These are phyloP conservation scores for Eufriesea mexicana DNA, from an alignment of 1,140 invertebrate genomes.

Conservation along the genomic window DNA sequence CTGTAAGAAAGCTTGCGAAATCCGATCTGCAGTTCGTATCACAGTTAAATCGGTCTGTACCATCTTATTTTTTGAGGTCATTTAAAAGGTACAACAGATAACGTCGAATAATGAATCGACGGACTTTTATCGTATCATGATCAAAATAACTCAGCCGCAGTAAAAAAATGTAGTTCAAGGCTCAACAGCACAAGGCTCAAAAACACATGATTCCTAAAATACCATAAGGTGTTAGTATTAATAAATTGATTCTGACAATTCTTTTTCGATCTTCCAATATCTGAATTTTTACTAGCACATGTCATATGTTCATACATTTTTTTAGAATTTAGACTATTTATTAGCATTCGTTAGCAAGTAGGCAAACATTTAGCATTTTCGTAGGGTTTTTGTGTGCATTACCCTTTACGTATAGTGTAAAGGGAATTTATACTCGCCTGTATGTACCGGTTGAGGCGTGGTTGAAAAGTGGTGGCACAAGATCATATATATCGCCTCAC, in stretches of 20 bases:
- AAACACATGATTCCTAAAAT: background rate
- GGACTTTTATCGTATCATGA: background rate
- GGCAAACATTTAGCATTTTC: background rate
- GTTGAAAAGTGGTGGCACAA: conserved; percentile 55
- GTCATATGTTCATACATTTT: background rate
- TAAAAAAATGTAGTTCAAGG: conserved; percentile 12
- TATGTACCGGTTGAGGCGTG: conserved; percentile 52
- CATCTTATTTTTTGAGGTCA: background rate
- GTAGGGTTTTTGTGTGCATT: background rate
- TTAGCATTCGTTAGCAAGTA: background rate
- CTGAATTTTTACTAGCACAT: background rate
- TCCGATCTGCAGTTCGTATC: background rate
- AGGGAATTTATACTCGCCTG: background rate
- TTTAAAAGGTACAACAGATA: conserved; percentile 5
- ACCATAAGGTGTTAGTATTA: background rate
- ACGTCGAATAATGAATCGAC: background rate
- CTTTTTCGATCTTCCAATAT: background rate
- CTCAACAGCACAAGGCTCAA: background rate
- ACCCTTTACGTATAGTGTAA: background rate
- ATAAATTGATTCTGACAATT: background rate
- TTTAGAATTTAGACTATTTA: background rate
- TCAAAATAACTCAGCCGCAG: background rate
- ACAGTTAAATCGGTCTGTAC: conserved; percentile 26
- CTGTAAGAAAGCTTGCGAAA: conserved; percentile 23
- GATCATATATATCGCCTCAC: conserved; percentile 43